Base-by-base conservation (phyloP, 2,888 invertebrate genomes). In the Eurytoma californica region DNA sequence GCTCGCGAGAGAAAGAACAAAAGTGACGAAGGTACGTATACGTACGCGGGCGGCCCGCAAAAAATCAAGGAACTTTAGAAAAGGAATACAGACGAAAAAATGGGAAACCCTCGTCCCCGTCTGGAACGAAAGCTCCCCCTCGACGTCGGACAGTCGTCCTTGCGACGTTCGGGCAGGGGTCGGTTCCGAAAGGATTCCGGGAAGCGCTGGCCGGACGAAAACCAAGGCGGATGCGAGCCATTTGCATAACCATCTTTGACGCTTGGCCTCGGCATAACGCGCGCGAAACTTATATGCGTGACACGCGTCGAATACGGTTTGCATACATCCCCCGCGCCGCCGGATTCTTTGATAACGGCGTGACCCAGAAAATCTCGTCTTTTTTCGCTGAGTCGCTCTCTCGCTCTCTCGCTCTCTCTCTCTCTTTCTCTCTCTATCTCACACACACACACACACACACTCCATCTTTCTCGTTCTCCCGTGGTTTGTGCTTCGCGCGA, bases 181-280 rank as follows among this genome's bases (percentile, higher is more conserved):
- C 2, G 1, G 24, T 24, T 2, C 24, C 2, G 24, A 2, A 2
- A 24, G 24, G 24, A 77, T 72, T 72, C 39, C 39, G 39, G 0
- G 9, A 39, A 1, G 39, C 39, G 39, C 9, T 9, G 1, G 39
- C 39, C 39, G 39, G 39, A 39, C 39, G 39, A 39, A 39, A 39
- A 39, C 39, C 9, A 39, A 7, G 39, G 39, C 39, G 39, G 9
- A 77, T 77, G 14, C 53, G 12, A 30, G 60, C n/a, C 58, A 80
- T 80, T 77, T 80, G 60, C 73, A 70, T 77, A 73, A 28, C 73
- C 69, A 73, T 77, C 69, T 73, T 70, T 70, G 77, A 73, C 63
- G n/a, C 16, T 28, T 39, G 39, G 39, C 39, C 39, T 39, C 39
- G 30, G 7, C 18, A 47, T 55, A n/a, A 66, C 14, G 13, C 28